Base-by-base conservation (phyloP, 2,888 invertebrate genomes). In the Lydus trimaculatus region DNA sequence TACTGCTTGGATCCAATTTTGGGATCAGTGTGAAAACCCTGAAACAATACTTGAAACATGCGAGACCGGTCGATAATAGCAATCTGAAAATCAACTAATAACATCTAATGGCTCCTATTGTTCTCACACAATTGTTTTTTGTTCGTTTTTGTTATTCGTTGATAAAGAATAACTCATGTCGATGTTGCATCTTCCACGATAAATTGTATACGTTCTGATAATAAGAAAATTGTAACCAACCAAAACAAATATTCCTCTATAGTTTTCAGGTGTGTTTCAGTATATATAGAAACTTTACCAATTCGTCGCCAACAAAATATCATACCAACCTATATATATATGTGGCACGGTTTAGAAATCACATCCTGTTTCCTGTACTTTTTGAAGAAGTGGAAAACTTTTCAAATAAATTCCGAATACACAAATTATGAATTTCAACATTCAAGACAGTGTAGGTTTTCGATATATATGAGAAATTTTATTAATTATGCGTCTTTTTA, bases 391-490 rank as follows among this genome's bases (percentile, higher is more conserved):
- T 48, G 4, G 48, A 48, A 48, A 48, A 48, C 48, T 48, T 48
- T 48, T 9, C 17, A 11, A 20, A 48, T 48, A 69, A 69, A 72
- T 68, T 65, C 71, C 60, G 77, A 78, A 79, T 79, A 76, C 76
- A 79, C 76, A 79, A 79, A 79, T 76, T 78, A 74, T 73, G 77
- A 77, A 78, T 79, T 78, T 79, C 78, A 77, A 66, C 63, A 65
- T 11, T 36, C 28, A 64, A 33, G 64, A 66, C 66, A 70, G 68
- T 72, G 72, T 64, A 61, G 63, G n/a, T 36, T 58, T 13, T 31
- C 31, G 58, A 61, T 43, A 36, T 17, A 25, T 33, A 6, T 33
- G 33, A 9, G 36, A 13, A 36, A 36, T 36, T 15, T 15, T 6
- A 2, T 36, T 36, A 36, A 36, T 36, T 36, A 36, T 1, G 36